phyloP scores from a whole-genome alignment of 2,888 invertebrate species.

The Heliconius sara region DNA sequence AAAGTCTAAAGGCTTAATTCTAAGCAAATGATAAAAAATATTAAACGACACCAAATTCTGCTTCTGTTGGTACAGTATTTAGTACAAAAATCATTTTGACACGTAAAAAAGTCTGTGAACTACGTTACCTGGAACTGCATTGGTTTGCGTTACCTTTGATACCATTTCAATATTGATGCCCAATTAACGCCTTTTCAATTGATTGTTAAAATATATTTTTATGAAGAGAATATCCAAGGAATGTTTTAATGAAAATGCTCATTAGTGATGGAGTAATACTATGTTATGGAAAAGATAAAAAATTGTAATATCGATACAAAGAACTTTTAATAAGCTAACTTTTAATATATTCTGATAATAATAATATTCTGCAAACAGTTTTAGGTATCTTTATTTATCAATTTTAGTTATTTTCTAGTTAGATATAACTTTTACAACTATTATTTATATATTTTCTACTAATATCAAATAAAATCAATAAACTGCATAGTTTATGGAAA shows the following conservation, averaged over 20 bases:
- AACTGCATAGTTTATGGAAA: not conserved
- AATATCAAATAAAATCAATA: not conserved
- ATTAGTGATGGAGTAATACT: not conserved
- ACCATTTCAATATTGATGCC: not conserved
- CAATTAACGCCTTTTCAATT: not conserved
- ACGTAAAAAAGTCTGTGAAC: not conserved
- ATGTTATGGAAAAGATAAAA: not conserved
- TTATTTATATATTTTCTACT: not conserved
- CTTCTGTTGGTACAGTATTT: not conserved
- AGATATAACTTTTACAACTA: too few relatives aligned
- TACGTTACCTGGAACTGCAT: not conserved
- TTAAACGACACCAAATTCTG: not conserved
- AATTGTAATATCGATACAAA: not conserved
- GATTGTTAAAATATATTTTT: not conserved
- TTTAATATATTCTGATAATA: not conserved
- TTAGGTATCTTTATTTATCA: too few relatives aligned
- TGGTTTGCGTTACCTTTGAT: not conserved
- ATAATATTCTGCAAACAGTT: not conserved
- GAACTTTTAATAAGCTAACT: not conserved
- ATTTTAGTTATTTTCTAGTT: too few relatives aligned
- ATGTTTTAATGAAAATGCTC: not conserved
- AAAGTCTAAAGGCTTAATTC: not conserved
- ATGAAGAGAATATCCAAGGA: not conserved
- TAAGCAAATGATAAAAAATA: not conserved
- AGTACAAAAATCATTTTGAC: not conserved